Evolutionary conservation across 2,888 invertebrate genomes (phyloP), one percentile per base, ranked within the genome.

Genomic region (Drosophila colorata): DNA sequence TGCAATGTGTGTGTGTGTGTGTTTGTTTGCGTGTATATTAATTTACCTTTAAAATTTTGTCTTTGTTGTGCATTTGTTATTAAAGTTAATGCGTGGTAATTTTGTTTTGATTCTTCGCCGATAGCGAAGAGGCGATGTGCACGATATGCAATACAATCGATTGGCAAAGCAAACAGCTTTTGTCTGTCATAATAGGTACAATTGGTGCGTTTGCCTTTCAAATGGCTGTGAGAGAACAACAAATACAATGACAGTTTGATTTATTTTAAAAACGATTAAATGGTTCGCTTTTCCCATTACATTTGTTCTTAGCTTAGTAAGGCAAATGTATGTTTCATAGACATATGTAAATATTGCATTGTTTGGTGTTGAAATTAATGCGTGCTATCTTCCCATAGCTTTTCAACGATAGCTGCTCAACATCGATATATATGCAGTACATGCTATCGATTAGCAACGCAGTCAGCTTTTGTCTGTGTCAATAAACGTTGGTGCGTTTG

Each of bases 71-170:
- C 13, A 9, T 55, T 16, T 16, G 35, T 20, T 35, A 6, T n/a
- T 20, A 5, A 33, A 33, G 11, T 31, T 40, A 48, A 16, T 69
- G 37, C 68, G 55, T 69, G 11, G 11, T 55, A 33, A 33, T n/a
- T 59, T 55, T 69, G 58, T 66, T 69, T 59, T 55, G 65, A 35
- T 58, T 65, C 31, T 25, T 1, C 4, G 11, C 11, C 47, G 37
- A 53, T 31, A 18, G 14, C 3, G 9, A 28, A 28, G 2, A 28
- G 9, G 28, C 28, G 28, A 28, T 28, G 9, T 2, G 9, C 28
- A 9, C 28, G 9, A n/a, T 43, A 6, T 41, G 20, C 35, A 25
- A 13, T 33, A 13, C 13, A 13, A 58, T 49, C 63, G 63, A 44
- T 49, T 33, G 31, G 5, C 23, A 43, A 16, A n/a, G 25, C 43